Conservation (phyloP, 1,140 invertebrate genomes). For the Euura lappo region DNA sequence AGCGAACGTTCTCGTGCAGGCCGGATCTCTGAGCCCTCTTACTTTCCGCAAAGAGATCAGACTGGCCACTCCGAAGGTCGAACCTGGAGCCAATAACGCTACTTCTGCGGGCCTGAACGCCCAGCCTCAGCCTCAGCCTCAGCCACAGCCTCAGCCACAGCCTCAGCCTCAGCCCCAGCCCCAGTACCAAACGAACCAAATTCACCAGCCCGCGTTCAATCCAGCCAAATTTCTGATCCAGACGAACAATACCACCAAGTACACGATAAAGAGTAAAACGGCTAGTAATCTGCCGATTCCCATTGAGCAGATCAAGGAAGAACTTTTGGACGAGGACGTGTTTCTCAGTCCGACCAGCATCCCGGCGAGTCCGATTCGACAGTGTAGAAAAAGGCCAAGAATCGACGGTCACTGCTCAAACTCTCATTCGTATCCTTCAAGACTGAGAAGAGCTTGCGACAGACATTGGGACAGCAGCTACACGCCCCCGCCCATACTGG, state of each 20-base stretch:
- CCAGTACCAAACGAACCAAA: conserved; percentile 22
- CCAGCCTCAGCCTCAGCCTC: conserved; percentile 27
- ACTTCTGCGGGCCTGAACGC: conserved; percentile 11
- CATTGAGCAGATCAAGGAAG: conserved; percentile 63
- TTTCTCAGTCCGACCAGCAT: conserved; percentile 79
- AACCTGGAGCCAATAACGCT: conserved; percentile 40
- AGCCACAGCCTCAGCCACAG: conserved; percentile 46
- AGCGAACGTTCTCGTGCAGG: conserved; percentile 60
- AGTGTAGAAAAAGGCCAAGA: conserved; percentile 69
- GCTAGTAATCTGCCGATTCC: conserved; percentile 47
- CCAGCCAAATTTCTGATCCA: conserved; percentile 55
- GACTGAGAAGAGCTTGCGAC: conserved; percentile 63
- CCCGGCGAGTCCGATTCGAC: conserved; percentile 66
- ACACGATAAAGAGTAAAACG: conserved; percentile 44
- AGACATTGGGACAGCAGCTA: conserved; percentile 73
- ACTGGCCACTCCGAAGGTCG: conserved; percentile 46
- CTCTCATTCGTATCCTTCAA: conserved; percentile 63
- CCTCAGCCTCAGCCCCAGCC: conserved; percentile 47
- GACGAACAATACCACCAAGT: conserved; percentile 38
- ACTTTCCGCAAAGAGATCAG: conserved; percentile 55
- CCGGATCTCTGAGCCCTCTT: conserved; percentile 49
- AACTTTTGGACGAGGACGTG: conserved; percentile 68
- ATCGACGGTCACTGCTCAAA: conserved; percentile 65
- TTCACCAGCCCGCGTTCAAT: conserved; percentile 45
- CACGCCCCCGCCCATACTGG: conserved; percentile 91